phyloP scores from a whole-genome alignment of 2,113 vertebrate species.

The Cairina moschata region DNA sequence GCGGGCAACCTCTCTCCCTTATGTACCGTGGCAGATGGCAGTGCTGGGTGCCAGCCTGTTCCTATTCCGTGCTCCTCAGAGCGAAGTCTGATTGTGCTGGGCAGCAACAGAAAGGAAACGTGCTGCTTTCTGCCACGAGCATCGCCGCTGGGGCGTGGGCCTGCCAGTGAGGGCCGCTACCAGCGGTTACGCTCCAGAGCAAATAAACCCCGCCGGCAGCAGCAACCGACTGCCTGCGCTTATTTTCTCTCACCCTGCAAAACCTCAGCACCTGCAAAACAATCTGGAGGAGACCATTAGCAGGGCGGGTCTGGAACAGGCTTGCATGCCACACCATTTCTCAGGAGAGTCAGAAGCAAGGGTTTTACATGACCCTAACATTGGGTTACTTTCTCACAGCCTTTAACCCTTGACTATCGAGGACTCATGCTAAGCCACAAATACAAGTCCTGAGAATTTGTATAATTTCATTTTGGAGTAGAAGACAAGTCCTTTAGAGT shows the following conservation, averaged over 20 bases:
- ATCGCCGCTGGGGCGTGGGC: not conserved
- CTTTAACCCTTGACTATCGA: not conserved
- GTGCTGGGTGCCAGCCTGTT: not conserved
- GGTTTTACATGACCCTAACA: not conserved
- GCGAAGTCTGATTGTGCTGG: not conserved
- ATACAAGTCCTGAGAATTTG: not conserved
- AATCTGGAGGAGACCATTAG: not conserved
- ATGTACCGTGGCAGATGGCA: not conserved
- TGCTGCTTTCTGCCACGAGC: not conserved
- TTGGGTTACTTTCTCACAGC: not conserved
- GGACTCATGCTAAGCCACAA: not conserved
- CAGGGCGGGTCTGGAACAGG: not conserved
- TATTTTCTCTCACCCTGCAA: not conserved
- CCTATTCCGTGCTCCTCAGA: not conserved
- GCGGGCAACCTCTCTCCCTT: not conserved
- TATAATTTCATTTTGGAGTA: not conserved
- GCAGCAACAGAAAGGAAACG: not conserved
- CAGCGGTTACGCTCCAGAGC: not conserved
- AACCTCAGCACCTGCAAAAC: not conserved
- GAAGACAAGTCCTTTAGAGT: not conserved
- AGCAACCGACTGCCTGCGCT: not conserved
- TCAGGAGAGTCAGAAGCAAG: not conserved
- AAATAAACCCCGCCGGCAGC: not conserved
- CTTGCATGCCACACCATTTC: not conserved
- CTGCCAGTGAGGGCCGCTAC: rapidly evolving